Evolutionary conservation across 2,113 vertebrate genomes (phyloP), one percentile per base, ranked within the genome.

Genomic region (Glareola pratincola): DNA sequence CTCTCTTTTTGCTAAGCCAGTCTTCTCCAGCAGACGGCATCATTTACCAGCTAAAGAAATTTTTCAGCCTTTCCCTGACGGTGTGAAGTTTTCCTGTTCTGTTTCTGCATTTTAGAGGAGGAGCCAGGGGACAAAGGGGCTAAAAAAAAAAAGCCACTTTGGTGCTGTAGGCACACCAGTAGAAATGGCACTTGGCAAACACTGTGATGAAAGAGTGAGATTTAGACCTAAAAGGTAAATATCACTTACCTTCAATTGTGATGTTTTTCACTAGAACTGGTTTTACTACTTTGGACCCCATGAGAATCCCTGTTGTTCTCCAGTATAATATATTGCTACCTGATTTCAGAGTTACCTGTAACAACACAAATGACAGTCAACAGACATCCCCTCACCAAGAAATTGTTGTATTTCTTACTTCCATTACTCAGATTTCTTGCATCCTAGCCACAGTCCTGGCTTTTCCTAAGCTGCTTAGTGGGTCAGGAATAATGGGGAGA

Each of bases 321-420:
- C 99, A 99, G 96, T 99, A 99, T 6, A 99, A 97, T 95, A 99
- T 99, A 94, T 99, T 99, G 77, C 98, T 99, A 36, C 99, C 99
- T 57, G 99, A 99, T 95, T 99, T 99, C 91, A 99, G 95, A 94
- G 98, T 98, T 48, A 99, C 98, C 99, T 99, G 75, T 20, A 98
- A 97, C 30, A 71, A 91, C 10, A 96, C 2, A 1, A 2, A 27
- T 50, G 36, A 56, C n/a, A 83, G 34, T 93, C 9, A 77, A 22
- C 19, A 64, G 34, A 36, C 36, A 71, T 26, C 14, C 12, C 22
- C 29, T 80, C 47, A 12, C 14, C n/a, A 56, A 56, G 14, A 51
- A 19, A 36, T 14, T n/a, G 17, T 27, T 84, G 59, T 39, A 36
- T 86, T 88, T 88, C 30, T 43, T 78, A 41, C 20, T 92, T 95